Evolutionary conservation across 2,888 invertebrate species (phyloP).

Genomic region (Drosophila putrida): DNA sequence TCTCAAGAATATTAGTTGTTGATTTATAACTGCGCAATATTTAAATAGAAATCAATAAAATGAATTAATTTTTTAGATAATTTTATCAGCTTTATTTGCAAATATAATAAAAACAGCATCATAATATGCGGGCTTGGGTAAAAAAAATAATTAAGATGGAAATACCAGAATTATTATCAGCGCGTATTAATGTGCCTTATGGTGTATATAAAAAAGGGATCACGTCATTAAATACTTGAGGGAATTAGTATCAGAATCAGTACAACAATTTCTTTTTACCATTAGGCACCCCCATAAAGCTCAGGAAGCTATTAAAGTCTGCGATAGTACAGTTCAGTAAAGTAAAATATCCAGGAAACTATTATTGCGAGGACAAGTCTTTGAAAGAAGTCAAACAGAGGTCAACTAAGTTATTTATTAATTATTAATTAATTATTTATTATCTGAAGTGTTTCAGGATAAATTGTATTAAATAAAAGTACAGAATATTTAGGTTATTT

Average conservation of each 20-base stretch:
- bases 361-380: neutral
- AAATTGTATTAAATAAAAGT: neutral
- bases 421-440: neutral
- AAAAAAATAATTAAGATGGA: conserved; percentile 5
- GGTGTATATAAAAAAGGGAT: conserved; percentile 12
- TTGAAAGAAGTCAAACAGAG: neutral
- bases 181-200: conserved; percentile 21
- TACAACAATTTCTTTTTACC: conserved; percentile 33
- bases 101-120: conserved; percentile 10
- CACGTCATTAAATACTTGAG: conserved; percentile 33
- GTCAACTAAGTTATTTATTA: conserved; percentile 10
- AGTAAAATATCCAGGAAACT: conserved; percentile 4
- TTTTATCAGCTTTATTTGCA: conserved; percentile 34
- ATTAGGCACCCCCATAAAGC: conserved; percentile 50
- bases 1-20: neutral
- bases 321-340: conserved; percentile 30
- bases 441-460: neutral
- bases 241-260: conserved; percentile 46
- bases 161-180: conserved; percentile 46
- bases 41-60: conserved; percentile 4
- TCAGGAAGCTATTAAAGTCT: conserved; percentile 49
- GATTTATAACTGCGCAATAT: conserved; percentile 9
- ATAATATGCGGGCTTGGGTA: conserved; percentile 36
- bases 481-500: too few relatives aligned
- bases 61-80: conserved; percentile 27